Conservation (phyloP, 2,888 invertebrate genomes). For the Flexamia atlantica region DNA sequence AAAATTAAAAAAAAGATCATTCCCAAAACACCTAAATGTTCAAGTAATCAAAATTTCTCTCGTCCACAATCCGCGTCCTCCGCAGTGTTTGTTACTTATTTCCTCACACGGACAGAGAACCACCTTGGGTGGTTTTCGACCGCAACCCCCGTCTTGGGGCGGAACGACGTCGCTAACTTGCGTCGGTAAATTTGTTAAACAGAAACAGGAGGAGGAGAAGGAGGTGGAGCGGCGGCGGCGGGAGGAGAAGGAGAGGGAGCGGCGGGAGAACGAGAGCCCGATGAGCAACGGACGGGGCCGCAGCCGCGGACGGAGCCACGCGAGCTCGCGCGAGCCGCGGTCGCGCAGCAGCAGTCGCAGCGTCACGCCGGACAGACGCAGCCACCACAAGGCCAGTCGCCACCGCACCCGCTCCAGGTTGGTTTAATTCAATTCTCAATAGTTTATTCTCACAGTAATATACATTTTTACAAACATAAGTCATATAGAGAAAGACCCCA, state of each 20-base stretch:
- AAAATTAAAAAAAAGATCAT: too few species aligned
- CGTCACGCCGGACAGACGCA: constrained; percentile 63
- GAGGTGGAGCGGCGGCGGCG: constrained; percentile 78
- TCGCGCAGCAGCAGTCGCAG: constrained; percentile 57
- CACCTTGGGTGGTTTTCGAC: constrained; percentile 15
- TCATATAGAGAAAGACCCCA: too few species aligned
- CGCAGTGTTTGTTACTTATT: constrained; percentile 40
- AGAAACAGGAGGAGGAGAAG: constrained; percentile 88
- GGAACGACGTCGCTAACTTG: neutral
- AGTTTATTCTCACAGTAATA: too few species aligned
- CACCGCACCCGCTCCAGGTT: constrained; percentile 70
- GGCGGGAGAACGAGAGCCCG: constrained; percentile 68
- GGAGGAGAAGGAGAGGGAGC: constrained; percentile 70
- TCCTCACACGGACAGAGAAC: neutral
- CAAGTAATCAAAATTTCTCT: too few species aligned
- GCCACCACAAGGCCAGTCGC: constrained; percentile 67
- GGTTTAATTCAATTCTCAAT: too few species aligned
- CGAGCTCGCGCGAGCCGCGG: constrained; percentile 50
- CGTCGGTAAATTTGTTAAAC: constrained; percentile 73
- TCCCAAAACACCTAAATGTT: too few species aligned
- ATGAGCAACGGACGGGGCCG: constrained; percentile 66
- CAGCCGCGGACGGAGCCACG: constrained; percentile 58
- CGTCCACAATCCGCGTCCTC: neutral
- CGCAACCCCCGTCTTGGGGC: neutral
- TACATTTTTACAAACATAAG: too few species aligned